These are phyloP conservation scores for Mustela nigripes DNA, from an alignment of 2,113 vertebrate genomes.

Conservation along the genomic window DNA sequence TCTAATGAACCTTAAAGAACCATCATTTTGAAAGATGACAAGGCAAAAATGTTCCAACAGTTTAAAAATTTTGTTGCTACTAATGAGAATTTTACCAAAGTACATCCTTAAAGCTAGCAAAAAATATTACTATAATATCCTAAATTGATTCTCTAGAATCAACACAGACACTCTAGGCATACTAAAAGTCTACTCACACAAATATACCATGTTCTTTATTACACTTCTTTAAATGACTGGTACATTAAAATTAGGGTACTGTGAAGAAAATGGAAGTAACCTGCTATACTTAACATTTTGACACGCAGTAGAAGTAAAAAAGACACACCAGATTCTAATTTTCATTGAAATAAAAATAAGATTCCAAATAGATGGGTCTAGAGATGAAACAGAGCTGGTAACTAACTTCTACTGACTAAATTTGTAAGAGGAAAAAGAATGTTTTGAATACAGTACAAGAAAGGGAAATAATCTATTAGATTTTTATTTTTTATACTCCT, in stretches of 20 bases:
- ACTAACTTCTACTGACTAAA: background rate
- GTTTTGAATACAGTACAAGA: background rate
- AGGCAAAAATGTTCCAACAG: background rate
- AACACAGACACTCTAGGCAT: background rate
- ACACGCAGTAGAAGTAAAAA: background rate
- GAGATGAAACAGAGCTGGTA: background rate
- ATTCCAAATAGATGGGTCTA: slow-evolving; percentile 11
- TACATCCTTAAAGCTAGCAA: slow-evolving; percentile 34
- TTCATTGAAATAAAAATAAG: background rate
- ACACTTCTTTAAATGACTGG: slow-evolving; percentile 33
- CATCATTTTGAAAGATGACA: slow-evolving; percentile 47
- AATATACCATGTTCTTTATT: slow-evolving; percentile 55
- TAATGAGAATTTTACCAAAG: slow-evolving; percentile 44
- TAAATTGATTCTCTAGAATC: background rate
- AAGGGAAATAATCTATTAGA: background rate
- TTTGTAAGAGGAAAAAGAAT: background rate
- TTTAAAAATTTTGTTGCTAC: slow-evolving; percentile 46
- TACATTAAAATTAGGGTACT: slow-evolving; percentile 47
- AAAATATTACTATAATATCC: background rate
- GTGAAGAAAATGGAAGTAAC: background rate
- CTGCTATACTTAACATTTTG: slow-evolving; percentile 25
- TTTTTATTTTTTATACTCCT: slow-evolving; percentile 34
- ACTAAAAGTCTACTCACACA: slow-evolving; percentile 45
- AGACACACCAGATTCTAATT: background rate
- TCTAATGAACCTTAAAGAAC: slow-evolving; percentile 43